Conservation (phyloP, 2,113 vertebrate species). For the Cryptotis parvus region DNA sequence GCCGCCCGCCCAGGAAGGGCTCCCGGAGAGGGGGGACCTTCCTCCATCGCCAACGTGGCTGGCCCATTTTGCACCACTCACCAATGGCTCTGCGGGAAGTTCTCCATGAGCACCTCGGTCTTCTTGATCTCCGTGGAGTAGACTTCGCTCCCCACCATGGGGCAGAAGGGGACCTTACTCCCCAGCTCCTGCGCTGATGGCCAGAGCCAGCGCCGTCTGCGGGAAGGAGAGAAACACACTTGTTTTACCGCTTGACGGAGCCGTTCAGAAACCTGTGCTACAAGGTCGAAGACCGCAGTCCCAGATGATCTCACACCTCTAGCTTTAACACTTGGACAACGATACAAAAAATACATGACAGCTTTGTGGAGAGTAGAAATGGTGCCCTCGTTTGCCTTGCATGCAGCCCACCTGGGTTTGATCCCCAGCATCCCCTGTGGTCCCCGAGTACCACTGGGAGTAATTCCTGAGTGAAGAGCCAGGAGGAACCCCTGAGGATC, state of each 20-base stretch:
- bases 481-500: no score
- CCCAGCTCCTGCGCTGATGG: constrained; percentile 98
- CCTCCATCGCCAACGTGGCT: no score
- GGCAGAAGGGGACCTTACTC: constrained; percentile 98
- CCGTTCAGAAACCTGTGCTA: background rate
- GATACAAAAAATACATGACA: background rate
- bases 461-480: no score
- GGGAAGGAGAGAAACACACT: background rate
- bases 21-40: no score
- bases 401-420: no score
- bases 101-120: constrained; percentile 99
- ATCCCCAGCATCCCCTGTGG: no score
- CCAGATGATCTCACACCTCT: background rate
- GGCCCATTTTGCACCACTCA: constrained; percentile 89
- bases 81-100: constrained; percentile 98
- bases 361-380: background rate
- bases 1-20: no score
- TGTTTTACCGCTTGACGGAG: background rate
- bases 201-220: constrained; percentile 96
- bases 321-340: background rate
- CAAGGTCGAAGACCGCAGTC: background rate
- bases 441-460: no score
- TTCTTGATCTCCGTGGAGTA: constrained; percentile 99
- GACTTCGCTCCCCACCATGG: constrained; percentile 99
- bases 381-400: no score